Base-by-base conservation (phyloP, 2,113 vertebrate genomes). In the Okapia johnstoni region DNA sequence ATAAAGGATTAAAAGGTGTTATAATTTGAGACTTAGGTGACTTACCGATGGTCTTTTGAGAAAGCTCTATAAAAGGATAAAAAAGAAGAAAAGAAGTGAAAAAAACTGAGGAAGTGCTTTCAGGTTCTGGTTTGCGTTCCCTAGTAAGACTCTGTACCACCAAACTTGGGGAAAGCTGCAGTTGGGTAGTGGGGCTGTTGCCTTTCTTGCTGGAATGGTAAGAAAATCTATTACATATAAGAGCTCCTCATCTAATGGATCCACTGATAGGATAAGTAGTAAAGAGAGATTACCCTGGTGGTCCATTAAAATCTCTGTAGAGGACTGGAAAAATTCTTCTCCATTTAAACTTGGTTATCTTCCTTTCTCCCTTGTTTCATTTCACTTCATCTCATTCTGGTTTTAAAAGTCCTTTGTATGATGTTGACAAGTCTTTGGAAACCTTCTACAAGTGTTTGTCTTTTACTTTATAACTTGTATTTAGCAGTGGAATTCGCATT, bases 11-110 rank as follows among this genome's bases (percentile, higher is more conserved):
- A 54, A 61, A 36, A 40, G 30, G 6, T 48, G 76, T 63, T 93
- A 25, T 33, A 87, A 60, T 55, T 46, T 50, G 76, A 96, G 33
- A 84, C 5, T 55, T 25, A 58, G 28, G 33, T 57, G 46, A 98
- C 97, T 98, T 97, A 98, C 98, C 85, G 13, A 97, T 88, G 50
- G 97, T 98, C 90, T 94, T 98, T 48, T 98, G 98, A 91, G 96
- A 94, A 2, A 98, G 94, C 40, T 80, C 98, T 98, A 73, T 40
- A 80, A 73, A 66, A 84, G 80, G 76, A 81, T 80, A 79, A 58
- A 8, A 43, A 57, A 90, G 12, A 33, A 61, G 5, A 88, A 93
- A 66, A 90, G n/a, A 85, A n/a, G 11, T 61, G 50, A 92, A 88
- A 66, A 4, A 63, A 91, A 33, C 70, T 95, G 2, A 96, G 52